Percentiles rank a stretch among this genome's conserved stretches.
Conservation (phyloP, 1,140 invertebrate species). For the Stratiolaelaps scimitus region DNA sequence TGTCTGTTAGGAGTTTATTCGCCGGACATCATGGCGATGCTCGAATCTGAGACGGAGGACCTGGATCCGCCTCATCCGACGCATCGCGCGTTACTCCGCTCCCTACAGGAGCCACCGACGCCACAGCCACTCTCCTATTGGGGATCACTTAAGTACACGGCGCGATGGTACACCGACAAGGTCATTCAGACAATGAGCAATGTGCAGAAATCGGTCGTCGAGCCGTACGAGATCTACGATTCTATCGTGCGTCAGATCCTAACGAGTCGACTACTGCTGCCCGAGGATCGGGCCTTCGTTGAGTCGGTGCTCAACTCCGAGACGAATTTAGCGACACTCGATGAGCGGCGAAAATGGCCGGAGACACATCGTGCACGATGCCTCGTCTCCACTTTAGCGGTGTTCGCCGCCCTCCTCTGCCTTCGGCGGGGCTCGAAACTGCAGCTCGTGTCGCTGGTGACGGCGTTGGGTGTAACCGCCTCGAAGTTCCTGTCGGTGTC, state of each 20-base stretch:
- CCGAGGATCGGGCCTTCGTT: constrained; percentile 18
- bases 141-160: constrained; percentile 20
- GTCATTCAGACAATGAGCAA: constrained; percentile 15
- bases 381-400: constrained; percentile 6
- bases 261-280: constrained; percentile 5
- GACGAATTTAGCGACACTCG: not conserved
- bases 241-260: constrained; percentile 16
- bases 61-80: not conserved
- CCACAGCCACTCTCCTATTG: constrained; percentile 1
- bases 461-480: constrained; percentile 17
- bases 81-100: not conserved
- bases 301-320: constrained; percentile 10
- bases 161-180: constrained; percentile 27
- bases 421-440: constrained; percentile 15
- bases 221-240: constrained; percentile 25
- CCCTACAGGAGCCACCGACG: not conserved
- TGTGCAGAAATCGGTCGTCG: constrained; percentile 22
- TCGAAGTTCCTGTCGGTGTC: constrained; percentile 22
- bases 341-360: constrained; percentile 16
- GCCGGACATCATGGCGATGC: too few species aligned
- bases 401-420: not conserved
- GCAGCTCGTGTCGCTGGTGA: constrained; percentile 5
- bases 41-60: not conserved
- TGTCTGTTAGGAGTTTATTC: too few species aligned
- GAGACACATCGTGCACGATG: constrained; percentile 13